These are phyloP conservation scores for Conus ventricosus DNA, from an alignment of 1,140 invertebrate species.

Conservation along the genomic window DNA sequence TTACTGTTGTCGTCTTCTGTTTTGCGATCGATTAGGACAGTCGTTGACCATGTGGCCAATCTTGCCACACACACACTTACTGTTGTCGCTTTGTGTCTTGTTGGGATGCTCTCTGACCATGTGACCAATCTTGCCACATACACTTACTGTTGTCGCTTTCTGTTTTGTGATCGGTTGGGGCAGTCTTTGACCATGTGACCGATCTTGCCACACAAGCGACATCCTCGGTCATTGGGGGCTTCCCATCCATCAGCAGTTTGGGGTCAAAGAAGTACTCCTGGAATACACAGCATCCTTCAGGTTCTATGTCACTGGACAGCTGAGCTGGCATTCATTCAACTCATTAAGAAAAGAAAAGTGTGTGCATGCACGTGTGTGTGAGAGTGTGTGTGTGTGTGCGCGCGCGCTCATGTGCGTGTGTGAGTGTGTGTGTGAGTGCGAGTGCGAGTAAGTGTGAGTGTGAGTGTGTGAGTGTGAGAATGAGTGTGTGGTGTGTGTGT, in stretches of 20 bases:
- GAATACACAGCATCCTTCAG: constrained; percentile 31
- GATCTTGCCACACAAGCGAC: constrained; percentile 79
- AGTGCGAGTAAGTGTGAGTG: too few relatives aligned
- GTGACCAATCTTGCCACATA: constrained; percentile 65
- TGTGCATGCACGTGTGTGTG: too few relatives aligned
- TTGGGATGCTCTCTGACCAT: constrained; percentile 78
- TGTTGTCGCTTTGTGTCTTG: not conserved
- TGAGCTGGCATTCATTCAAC: too few relatives aligned
- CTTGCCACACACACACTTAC: constrained; percentile 66
- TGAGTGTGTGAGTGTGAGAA: too few relatives aligned
- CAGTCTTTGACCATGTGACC: constrained; percentile 80
- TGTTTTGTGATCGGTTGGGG: constrained; percentile 51
- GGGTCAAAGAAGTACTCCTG: constrained; percentile 77
- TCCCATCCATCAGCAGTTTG: constrained; percentile 72
- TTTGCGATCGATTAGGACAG: not conserved
- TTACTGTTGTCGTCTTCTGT: not conserved
- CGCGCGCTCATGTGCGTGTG: too few relatives aligned
- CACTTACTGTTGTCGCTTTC: constrained; percentile 1
- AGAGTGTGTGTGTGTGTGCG: too few relatives aligned
- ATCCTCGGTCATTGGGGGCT: constrained; percentile 78
- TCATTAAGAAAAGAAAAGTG: too few relatives aligned
- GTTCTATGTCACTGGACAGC: too few relatives aligned
- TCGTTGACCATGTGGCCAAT: not conserved
- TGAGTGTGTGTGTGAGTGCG: too few relatives aligned
- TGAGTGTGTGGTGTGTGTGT: too few relatives aligned